A percentile compares a stretch with the other conserved stretches of the same genome.
Evolutionary conservation across 2,113 vertebrate species (phyloP).

Genomic region (Mionectes macconnelli): DNA sequence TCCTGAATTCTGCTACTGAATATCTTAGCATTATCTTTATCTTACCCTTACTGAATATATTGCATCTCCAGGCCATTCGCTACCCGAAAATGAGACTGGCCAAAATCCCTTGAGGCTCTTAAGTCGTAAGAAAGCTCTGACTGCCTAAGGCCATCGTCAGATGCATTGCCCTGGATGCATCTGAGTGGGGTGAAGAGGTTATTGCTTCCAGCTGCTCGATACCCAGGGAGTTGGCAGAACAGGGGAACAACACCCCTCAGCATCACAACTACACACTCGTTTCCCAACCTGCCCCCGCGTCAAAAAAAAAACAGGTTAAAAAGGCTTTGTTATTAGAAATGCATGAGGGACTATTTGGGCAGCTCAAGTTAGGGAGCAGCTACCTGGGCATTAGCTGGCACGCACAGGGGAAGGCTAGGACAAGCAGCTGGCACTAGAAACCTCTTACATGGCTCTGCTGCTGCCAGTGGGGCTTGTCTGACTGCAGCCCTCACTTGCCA

Average conservation of each 20-base stretch:
- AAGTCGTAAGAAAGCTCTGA: background rate
- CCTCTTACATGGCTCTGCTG: accelerated
- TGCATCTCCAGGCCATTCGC: background rate
- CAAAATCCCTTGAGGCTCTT: background rate
- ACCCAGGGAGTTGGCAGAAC: accelerated
- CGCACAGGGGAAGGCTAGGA: background rate
- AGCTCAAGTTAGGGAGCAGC: background rate
- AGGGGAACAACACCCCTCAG: background rate
- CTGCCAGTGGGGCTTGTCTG: background rate
- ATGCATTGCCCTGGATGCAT: background rate
- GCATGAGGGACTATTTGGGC: background rate
- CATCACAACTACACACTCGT: accelerated
- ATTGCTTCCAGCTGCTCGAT: background rate
- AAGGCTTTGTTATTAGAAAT: background rate
- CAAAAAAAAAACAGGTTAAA: background rate
- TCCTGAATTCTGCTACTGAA: background rate
- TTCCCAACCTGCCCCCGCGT: background rate
- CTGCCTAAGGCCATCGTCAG: background rate
- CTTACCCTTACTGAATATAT: background rate
- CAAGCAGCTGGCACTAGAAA: background rate
- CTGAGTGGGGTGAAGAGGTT: slow-evolving; percentile 10
- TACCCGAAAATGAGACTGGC: background rate
- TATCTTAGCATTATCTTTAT: background rate
- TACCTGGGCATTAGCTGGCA: background rate
- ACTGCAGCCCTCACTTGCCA: background rate